phyloP scores from a whole-genome alignment of 2,888 invertebrate genomes.

The Drosophila cyrtoloma region DNA sequence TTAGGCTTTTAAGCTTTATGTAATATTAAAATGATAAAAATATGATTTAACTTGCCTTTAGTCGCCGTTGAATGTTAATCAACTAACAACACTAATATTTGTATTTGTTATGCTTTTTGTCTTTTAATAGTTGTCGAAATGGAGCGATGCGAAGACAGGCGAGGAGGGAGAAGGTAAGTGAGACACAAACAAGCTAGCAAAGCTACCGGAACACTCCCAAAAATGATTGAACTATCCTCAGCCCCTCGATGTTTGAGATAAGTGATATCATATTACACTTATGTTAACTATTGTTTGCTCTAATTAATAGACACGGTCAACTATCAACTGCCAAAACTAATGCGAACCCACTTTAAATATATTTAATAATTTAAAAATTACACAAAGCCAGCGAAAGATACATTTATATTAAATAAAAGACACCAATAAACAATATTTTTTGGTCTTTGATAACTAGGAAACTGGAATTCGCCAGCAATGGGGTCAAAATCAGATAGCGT shows the following conservation, averaged over 20 bases:
- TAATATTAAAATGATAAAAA: not conserved
- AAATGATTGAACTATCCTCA: not conserved
- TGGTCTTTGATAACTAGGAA: not conserved
- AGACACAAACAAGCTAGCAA: not conserved
- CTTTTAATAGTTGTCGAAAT: conserved; percentile 91
- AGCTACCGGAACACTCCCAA: not conserved
- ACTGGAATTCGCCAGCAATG: conserved; percentile 2
- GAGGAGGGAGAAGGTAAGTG: conserved; percentile 81
- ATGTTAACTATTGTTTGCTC: not conserved
- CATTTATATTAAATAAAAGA: not conserved
- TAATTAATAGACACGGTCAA: not conserved
- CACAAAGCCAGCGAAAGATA: not conserved
- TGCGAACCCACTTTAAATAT: not conserved
- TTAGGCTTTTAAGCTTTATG: not conserved
- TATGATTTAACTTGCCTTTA: not conserved
- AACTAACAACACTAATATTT: conserved; percentile 41
- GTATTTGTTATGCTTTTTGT: conserved; percentile 16
- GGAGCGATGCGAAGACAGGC: conserved; percentile 86
- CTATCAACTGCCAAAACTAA: not conserved
- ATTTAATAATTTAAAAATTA: not conserved
- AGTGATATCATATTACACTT: not conserved
- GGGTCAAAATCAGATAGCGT: conserved; percentile 17
- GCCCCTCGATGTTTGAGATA: not conserved
- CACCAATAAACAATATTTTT: not conserved
- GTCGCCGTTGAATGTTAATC: not conserved